These are phyloP conservation scores for Scaptomyza cyrtandrae DNA, from an alignment of 2,888 invertebrate species.

Conservation along the genomic window DNA sequence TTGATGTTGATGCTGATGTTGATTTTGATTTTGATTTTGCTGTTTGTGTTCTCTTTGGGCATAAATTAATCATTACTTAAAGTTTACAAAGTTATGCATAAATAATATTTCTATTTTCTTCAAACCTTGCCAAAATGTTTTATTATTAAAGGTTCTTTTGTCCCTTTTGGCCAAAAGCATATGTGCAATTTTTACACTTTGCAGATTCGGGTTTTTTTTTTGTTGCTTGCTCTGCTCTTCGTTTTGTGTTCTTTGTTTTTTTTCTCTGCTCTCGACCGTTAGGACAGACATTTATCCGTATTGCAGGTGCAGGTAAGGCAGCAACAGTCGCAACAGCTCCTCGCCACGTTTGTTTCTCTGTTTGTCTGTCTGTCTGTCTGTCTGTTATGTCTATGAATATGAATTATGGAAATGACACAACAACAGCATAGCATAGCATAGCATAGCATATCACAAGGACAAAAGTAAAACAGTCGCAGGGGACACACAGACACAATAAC, in stretches of 20 bases:
- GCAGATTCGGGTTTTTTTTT: constrained; percentile 42
- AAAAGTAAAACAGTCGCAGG: constrained; percentile 28
- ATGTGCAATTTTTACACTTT: constrained; percentile 70
- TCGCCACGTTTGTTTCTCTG: neutral
- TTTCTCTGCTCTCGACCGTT: constrained; percentile 43
- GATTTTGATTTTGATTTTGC: constrained; percentile 26
- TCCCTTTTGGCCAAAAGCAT: constrained; percentile 51
- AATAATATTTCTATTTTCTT: constrained; percentile 15
- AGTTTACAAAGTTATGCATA: constrained; percentile 62
- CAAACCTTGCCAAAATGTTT: constrained; percentile 24
- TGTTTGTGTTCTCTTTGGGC: constrained; percentile 5
- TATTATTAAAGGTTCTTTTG: neutral
- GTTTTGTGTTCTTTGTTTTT: neutral
- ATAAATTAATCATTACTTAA: constrained; percentile 51
- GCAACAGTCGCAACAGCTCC: constrained; percentile 45
- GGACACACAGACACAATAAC: constrained; percentile 53
- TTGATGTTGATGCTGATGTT: constrained; percentile 14
- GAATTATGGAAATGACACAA: constrained; percentile 81
- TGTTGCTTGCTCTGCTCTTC: constrained; percentile 1
- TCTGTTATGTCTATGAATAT: constrained; percentile 75
- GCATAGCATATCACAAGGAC: constrained; percentile 34
- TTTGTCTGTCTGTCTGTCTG: constrained; percentile 46
- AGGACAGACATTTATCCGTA: constrained; percentile 75
- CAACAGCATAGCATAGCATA: constrained; percentile 39
- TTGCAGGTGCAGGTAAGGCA: constrained; percentile 75